Base-by-base conservation (phyloP, 2,888 invertebrate species). In the Lasioglossum villosulum region DNA sequence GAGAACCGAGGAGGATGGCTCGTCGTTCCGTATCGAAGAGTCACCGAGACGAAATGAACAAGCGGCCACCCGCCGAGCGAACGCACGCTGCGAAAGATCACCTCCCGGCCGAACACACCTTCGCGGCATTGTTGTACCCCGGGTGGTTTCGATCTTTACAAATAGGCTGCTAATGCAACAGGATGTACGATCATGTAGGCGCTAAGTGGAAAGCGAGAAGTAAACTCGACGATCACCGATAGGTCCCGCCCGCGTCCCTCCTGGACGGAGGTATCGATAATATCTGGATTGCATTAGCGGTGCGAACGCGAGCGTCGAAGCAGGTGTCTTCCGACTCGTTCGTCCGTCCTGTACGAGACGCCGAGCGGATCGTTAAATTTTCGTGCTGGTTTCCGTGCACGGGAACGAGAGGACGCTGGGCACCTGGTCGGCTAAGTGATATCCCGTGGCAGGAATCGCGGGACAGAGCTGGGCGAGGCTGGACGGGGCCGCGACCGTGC, bases 91-190 rank as follows among this genome's bases (percentile, higher is more conserved):
- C 83, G 92, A 88, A 86, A 88, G 85, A 92, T 87, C 89, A 88
- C 88, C 86, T 81, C 80, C 80, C 74, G 78, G 37, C 37, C 88
- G 84, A 81, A 84, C 89, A 89, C 91, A 89, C 92, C 90, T 91
- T 89, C 85, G 84, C 82, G 86, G 86, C 87, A 88, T 91, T 90
- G 90, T 91, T 77, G 84, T 84, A 56, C 92, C 89, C 83, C 92
- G 91, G 93, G 92, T 89, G 92, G 92, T 87, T 71, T 82, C 85
- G 89, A 90, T 90, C 91, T 88, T 90, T 92, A 92, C 92, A 92
- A 93, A 93, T 92, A 91, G 91, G 87, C 86, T 91, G 91, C 90
- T 92, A 92, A 91, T 91, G 88, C 87, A 86, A 88, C 88, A 86
- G 80, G 86, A 89, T 82, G 84, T 85, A 81, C 82, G 75, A 74